Evolutionary conservation across 2,888 invertebrate genomes (phyloP), one percentile per base, ranked within the genome.

Genomic region (Agrochola lychnidis): DNA sequence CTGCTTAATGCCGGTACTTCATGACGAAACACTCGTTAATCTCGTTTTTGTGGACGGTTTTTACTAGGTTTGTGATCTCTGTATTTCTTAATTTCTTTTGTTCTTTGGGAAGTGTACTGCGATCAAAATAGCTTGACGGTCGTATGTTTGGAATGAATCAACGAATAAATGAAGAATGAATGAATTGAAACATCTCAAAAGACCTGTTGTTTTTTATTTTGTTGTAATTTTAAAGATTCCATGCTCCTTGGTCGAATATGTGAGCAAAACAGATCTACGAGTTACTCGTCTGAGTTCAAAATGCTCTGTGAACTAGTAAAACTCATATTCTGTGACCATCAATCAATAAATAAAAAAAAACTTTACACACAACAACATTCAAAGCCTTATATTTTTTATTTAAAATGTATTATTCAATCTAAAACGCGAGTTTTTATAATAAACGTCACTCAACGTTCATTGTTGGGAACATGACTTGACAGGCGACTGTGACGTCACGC

Each of bases 1-100:
- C 51, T 57, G 67, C 67, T 79, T 82, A 64, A 74, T n/a, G 51
- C 56, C 19, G 14, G 69, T 73, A 76, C 45, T 81, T 81, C 78
- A 79, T 66, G 78, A 63, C 78, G 66, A 73, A 79, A 69, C 63
- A 68, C 73, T 78, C 71, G 72, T 85, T 82, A 72, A 85, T 79
- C 56, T 64, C n/a, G 25, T 69, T 78, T 77, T 75, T 61, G 66
- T 45, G 36, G 59, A 25, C 42, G 74, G 22, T 79, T 53, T 86
- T 79, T 76, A 76, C 14, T 48, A 57, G 53, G 57, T 80, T 75
- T 68, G 70, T 45, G 42, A 61, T 25, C 67, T 57, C 67, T 59
- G 14, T n/a, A 19, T 36, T 14, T 22, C 4, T 66, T 30, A 30
- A 22, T 36, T 14, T 22, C 4, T 66, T 30, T 40, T n/a, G 1